Base-by-base conservation (phyloP, 1,140 invertebrate species). In the Aphelenchoides fujianensis region DNA sequence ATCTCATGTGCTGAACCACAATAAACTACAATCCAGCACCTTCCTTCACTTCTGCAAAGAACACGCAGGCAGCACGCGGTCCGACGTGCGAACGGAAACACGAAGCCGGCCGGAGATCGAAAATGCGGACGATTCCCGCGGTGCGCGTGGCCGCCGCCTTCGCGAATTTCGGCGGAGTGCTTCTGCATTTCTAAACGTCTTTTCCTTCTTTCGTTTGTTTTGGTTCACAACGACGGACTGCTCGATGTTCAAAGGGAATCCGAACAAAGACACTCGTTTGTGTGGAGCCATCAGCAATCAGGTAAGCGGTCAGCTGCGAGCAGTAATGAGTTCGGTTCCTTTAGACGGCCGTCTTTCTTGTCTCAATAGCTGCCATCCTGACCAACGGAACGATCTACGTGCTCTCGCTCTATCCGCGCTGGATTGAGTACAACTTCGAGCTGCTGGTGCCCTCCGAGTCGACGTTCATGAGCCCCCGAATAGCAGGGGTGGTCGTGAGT, bases 391-490 rank as follows among this genome's bases (percentile, higher is more conserved):
- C 5, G 27, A 32, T 59, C 7, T 59, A 7, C 19, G 28, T 7
- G 28, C 5, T 59, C 34, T 59, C 55, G 28, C 34, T 59, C 12
- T 59, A 59, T 59, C 55, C 55, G 12, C 5, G 55, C 28, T 59
- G 55, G 55, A 5, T 59, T 16, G 55, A 59, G 5, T 5, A 5
- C 19, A 59, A 59, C 19, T 59, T 7, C 34, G 55, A 5, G 19
- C 7, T 59, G 55, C 34, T 59, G 34, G 19, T 30, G 28, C 5
- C 19, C 55, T 27, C 5, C 5, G 5, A 19, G 7, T 7, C 23
- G 7, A 30, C 55, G 34, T 59, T 59, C 19, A 7, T 59, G 19
- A 59, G 34, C 34, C 55, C 55, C 5, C 55, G 55, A 5, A 59
- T 59, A 5, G 23, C 23, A 30, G 55, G 55, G 5, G 55, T 59